Evolutionary conservation across 2,888 invertebrate species (phyloP).

Genomic region (Drosophila suboccidentalis): DNA sequence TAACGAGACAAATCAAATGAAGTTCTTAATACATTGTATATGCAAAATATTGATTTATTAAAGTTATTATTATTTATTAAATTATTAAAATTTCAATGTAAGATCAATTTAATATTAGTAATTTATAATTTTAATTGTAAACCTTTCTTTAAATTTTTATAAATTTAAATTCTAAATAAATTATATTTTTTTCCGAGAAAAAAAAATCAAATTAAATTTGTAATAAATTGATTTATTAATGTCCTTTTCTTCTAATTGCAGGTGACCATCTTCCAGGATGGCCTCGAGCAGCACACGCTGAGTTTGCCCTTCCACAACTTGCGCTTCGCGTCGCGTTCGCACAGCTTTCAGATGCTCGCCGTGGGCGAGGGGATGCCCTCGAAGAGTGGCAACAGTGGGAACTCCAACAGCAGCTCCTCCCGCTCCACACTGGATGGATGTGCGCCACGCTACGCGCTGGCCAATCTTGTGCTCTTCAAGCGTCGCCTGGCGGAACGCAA

Average conservation of each 20-base stretch:
- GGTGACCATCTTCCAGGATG: slow-evolving; percentile 80
- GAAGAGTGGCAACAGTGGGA: slow-evolving; percentile 41
- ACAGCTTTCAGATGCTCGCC: slow-evolving; percentile 82
- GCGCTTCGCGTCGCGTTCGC: slow-evolving; percentile 69
- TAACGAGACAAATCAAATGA: too few relatives aligned
- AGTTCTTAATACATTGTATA: too few relatives aligned
- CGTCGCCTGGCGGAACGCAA: slow-evolving; percentile 71
- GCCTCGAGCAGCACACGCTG: slow-evolving; percentile 79
- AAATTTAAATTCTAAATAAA: too few relatives aligned
- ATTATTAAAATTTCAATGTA: too few relatives aligned
- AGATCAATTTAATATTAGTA: too few relatives aligned
- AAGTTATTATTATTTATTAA: neutral
- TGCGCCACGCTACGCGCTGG: slow-evolving; percentile 76
- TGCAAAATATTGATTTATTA: neutral
- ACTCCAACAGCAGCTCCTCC: slow-evolving; percentile 68
- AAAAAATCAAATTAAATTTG: too few relatives aligned
- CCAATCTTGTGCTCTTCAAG: slow-evolving; percentile 84
- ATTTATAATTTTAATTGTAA: too few relatives aligned
- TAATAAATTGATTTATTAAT: neutral
- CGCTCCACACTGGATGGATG: slow-evolving; percentile 78
- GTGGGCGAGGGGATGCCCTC: slow-evolving; percentile 76
- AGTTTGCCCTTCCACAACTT: slow-evolving; percentile 81
- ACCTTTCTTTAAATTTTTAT: too few relatives aligned
- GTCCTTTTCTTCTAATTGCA: slow-evolving; percentile 49
- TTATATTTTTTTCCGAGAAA: too few relatives aligned